Conservation (phyloP, 2,797 vertebrate species). For the Zalophus californianus region DNA sequence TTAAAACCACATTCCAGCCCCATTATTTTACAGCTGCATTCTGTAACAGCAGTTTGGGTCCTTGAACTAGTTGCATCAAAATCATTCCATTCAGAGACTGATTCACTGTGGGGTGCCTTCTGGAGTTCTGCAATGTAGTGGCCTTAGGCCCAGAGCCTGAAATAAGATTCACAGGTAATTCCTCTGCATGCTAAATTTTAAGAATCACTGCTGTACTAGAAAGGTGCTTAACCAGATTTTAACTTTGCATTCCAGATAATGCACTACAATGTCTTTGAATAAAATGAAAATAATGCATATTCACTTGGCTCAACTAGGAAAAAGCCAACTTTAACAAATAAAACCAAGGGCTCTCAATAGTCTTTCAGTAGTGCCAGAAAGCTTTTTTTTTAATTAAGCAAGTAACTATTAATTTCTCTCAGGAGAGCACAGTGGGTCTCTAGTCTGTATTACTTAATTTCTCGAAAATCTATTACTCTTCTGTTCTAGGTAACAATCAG, state of each 20-base stretch:
- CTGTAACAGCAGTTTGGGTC: neutral
- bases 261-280: neutral
- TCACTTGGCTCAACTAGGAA: neutral
- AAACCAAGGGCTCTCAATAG: conserved; percentile 2
- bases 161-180: neutral
- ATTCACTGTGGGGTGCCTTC: neutral
- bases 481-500: neutral
- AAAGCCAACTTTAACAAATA: conserved; percentile 24
- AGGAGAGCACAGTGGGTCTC: neutral
- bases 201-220: neutral
- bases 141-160: neutral
- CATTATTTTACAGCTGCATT: neutral
- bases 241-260: neutral
- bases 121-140: neutral
- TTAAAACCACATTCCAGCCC: neutral
- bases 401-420: neutral
- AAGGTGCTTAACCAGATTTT: neutral
- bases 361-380: neutral
- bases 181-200: neutral
- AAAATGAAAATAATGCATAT: neutral
- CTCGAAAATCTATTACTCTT: neutral
- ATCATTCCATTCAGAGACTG: neutral
- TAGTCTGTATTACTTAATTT: neutral
- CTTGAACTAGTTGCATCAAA: neutral
- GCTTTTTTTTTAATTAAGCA: neutral